A percentile compares a stretch with the other conserved stretches of the same genome.
Evolutionary conservation across 2,888 invertebrate species (phyloP).

Genomic region (Agrypnus murinus): DNA sequence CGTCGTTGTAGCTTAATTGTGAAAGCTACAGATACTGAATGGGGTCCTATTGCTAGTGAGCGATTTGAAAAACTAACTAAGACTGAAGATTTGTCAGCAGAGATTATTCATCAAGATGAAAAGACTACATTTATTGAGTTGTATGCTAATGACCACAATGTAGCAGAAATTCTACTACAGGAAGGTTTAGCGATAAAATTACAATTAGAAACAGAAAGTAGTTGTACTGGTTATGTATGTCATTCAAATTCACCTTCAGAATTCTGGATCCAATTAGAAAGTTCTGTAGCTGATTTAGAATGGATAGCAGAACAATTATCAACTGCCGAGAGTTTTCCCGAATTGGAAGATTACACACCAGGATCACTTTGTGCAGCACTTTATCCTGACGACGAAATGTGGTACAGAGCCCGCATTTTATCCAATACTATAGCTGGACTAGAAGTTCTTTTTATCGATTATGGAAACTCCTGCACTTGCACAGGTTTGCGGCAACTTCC

Average conservation of each 20-base stretch:
- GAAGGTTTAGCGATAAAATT: slow-evolving; percentile 74
- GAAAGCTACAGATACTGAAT: slow-evolving; percentile 79
- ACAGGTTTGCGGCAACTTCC: slow-evolving; percentile 77
- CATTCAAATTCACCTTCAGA: slow-evolving; percentile 81
- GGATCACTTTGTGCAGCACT: slow-evolving; percentile 79
- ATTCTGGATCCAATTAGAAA: slow-evolving; percentile 84
- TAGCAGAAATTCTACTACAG: slow-evolving; percentile 76
- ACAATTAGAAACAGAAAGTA: slow-evolving; percentile 54
- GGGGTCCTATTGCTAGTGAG: slow-evolving; percentile 76
- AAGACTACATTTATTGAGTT: slow-evolving; percentile 80
- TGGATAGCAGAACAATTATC: slow-evolving; percentile 76
- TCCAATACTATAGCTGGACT: slow-evolving; percentile 74
- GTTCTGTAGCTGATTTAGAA: slow-evolving; percentile 75
- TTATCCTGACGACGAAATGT: slow-evolving; percentile 78
- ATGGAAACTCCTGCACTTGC: slow-evolving; percentile 79
- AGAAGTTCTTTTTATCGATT: slow-evolving; percentile 81
- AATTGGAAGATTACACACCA: slow-evolving; percentile 73
- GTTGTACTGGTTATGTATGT: slow-evolving; percentile 77
- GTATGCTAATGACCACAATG: slow-evolving; percentile 75
- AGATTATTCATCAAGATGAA: slow-evolving; percentile 71
- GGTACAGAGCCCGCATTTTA: slow-evolving; percentile 80
- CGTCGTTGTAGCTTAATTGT: slow-evolving; percentile 81
- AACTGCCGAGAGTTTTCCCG: slow-evolving; percentile 73
- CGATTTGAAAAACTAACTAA: slow-evolving; percentile 72
- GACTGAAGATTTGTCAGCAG: slow-evolving; percentile 53